phyloP scores from a whole-genome alignment of 2,888 invertebrate genomes.

The Orthonychiurus folsomi region DNA sequence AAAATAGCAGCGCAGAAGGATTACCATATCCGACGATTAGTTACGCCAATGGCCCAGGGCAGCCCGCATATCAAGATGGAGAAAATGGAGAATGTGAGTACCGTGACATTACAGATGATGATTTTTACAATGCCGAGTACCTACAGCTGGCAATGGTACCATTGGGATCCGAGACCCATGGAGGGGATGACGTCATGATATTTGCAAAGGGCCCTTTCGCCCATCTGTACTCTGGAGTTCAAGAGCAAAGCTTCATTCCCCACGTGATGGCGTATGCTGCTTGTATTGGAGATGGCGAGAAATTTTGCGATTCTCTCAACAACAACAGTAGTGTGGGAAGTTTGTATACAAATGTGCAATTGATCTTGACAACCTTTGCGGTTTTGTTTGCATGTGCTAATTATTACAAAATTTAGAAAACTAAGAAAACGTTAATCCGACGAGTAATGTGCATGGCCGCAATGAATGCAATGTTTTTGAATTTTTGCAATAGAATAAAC shows the following conservation, averaged over 20 bases:
- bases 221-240: constrained; percentile 66
- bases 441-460: no score
- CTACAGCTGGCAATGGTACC: constrained; percentile 5
- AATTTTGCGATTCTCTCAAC: no score
- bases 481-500: no score
- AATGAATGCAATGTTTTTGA: no score
- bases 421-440: no score
- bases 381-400: no score
- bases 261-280: constrained; percentile 64
- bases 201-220: constrained; percentile 58
- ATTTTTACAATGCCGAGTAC: neutral
- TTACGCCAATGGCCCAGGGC: constrained; percentile 67
- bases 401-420: no score
- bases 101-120: neutral
- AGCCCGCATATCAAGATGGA: constrained; percentile 41
- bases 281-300: constrained; percentile 52
- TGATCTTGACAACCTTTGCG: no score
- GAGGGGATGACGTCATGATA: constrained; percentile 15
- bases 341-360: no score
- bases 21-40: constrained; percentile 50
- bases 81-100: neutral
- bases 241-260: constrained; percentile 69
- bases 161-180: constrained; percentile 5
- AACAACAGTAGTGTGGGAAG: no score
- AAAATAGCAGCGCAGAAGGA: neutral